Evolutionary conservation across 2,113 vertebrate genomes (phyloP).

Genomic region (Cryptotis parvus): DNA sequence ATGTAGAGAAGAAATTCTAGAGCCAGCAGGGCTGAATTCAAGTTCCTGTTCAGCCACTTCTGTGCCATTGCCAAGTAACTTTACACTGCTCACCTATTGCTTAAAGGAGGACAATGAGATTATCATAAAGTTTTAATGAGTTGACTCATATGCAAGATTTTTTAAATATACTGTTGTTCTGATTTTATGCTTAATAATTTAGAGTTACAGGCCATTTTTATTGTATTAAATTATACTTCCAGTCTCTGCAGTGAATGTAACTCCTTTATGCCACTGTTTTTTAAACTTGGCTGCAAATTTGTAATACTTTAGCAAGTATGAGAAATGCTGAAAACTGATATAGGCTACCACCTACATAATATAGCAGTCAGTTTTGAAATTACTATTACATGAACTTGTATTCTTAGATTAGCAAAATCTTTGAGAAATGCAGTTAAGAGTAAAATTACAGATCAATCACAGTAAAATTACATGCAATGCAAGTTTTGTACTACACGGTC

Average conservation of each 20-base stretch:
- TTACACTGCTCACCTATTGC: background rate
- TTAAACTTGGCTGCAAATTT: background rate
- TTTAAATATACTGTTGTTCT: background rate
- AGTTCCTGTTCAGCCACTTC: background rate
- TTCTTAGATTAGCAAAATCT: too few relatives aligned
- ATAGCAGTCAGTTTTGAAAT: too few relatives aligned
- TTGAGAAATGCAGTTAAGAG: too few relatives aligned
- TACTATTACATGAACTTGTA: too few relatives aligned
- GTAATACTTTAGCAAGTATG: background rate
- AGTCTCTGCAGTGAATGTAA: background rate
- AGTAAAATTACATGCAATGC: too few relatives aligned
- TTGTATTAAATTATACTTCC: background rate
- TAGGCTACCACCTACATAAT: too few relatives aligned
- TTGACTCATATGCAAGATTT: background rate
- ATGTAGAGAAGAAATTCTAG: background rate
- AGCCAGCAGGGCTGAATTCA: background rate
- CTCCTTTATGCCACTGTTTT: background rate
- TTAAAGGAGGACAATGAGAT: background rate
- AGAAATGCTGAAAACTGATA: background rate
- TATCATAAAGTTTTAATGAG: background rate
- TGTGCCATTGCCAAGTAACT: background rate
- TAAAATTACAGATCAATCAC: too few relatives aligned
- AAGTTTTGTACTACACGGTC: too few relatives aligned
- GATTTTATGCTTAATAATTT: background rate
- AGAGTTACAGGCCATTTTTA: constrained; percentile 7